Evolutionary conservation across 1,140 invertebrate species (phyloP).

Genomic region (Episyrphus balteatus): DNA sequence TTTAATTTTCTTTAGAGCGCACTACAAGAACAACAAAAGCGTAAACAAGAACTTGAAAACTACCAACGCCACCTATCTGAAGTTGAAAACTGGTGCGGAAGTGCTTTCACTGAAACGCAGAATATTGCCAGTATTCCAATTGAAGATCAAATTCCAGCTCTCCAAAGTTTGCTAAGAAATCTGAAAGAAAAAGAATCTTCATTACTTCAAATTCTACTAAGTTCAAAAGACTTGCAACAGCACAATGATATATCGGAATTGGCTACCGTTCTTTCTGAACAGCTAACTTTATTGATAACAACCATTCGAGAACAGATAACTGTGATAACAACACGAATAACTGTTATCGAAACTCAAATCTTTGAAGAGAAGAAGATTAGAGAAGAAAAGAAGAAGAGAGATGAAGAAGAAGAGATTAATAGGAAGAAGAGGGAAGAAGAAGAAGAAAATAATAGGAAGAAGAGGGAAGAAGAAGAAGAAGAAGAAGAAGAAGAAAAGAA

Average conservation of each 20-base stretch:
- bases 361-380: slow-evolving; percentile 26
- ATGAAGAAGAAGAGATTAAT: background rate
- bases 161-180: slow-evolving; percentile 24
- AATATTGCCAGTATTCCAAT: slow-evolving; percentile 23
- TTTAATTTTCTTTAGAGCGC: slow-evolving; percentile 37
- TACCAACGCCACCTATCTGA: slow-evolving; percentile 51
- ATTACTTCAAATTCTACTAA: slow-evolving; percentile 25
- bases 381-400: slow-evolving; percentile 18
- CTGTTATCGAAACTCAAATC: slow-evolving; percentile 31
- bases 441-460: background rate
- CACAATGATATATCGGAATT: slow-evolving; percentile 32
- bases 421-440: background rate
- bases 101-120: slow-evolving; percentile 27
- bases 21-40: slow-evolving; percentile 41
- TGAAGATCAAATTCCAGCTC: slow-evolving; percentile 27
- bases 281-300: slow-evolving; percentile 26
- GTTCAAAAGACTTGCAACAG: slow-evolving; percentile 24
- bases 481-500: too few species aligned
- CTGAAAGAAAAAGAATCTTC: slow-evolving; percentile 31
- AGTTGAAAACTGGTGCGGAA: slow-evolving; percentile 49
- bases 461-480: background rate
- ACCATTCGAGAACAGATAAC: slow-evolving; percentile 29
- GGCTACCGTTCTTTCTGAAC: slow-evolving; percentile 25
- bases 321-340: slow-evolving; percentile 28
- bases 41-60: slow-evolving; percentile 43